Conservation (phyloP, 2,797 vertebrate genomes). For the Rallus crepitans region DNA sequence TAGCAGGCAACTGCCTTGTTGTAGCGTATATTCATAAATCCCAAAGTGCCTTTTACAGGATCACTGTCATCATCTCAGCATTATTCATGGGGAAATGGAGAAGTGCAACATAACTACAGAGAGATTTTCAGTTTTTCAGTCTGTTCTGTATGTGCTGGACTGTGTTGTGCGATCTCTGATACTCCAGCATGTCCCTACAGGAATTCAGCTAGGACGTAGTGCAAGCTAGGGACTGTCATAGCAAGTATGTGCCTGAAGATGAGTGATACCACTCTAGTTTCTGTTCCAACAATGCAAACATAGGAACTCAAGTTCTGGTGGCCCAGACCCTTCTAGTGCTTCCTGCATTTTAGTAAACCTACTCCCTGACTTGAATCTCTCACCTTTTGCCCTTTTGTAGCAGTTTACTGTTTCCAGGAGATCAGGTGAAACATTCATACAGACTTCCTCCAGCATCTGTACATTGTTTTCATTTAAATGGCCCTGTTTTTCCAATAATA, state of each 20-base stretch:
- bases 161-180: not conserved
- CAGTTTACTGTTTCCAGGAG: slow-evolving; percentile 71
- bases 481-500: slow-evolving; percentile 81
- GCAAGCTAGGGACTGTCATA: not conserved
- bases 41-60: not conserved
- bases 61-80: not conserved
- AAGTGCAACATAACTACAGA: not conserved
- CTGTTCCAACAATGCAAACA: not conserved
- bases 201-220: not conserved
- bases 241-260: not conserved
- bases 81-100: not conserved
- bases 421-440: slow-evolving; percentile 36
- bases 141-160: not conserved
- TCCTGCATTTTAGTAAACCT: not conserved
- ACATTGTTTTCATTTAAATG: slow-evolving; percentile 77
- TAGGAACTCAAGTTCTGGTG: not conserved
- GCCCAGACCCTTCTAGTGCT: not conserved
- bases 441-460: slow-evolving; percentile 67
- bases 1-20: not conserved
- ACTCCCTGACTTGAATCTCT: not conserved
- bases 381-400: slow-evolving; percentile 77
- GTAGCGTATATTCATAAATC: not conserved
- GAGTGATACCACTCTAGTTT: not conserved
- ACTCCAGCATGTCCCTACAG: not conserved
- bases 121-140: not conserved